Conservation (phyloP, 2,797 vertebrate genomes). For the Chanos chanos region DNA sequence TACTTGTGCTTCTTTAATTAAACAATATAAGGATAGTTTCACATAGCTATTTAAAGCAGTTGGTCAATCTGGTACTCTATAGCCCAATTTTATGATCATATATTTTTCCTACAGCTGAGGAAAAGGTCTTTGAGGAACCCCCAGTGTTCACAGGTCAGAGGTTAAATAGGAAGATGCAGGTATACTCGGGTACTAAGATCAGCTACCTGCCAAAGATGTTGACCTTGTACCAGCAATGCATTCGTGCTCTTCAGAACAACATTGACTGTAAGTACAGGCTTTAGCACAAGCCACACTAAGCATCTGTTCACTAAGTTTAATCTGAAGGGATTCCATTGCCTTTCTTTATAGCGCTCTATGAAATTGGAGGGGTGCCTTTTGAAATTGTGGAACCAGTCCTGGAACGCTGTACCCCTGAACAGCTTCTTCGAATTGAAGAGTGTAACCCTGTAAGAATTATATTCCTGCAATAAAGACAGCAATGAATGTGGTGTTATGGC, state of each 20-base stretch:
- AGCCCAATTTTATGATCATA: not conserved
- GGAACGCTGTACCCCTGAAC: constrained; percentile 82
- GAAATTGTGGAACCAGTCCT: constrained; percentile 88
- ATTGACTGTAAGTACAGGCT: constrained; percentile 79
- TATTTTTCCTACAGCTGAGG: constrained; percentile 36
- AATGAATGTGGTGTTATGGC: too few species aligned
- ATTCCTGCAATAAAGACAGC: not conserved
- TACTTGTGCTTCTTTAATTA: too few species aligned
- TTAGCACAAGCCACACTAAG: too few species aligned
- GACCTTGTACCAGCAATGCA: constrained; percentile 82
- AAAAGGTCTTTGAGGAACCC: constrained; percentile 57
- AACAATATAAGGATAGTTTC: too few species aligned
- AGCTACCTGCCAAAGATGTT: constrained; percentile 81
- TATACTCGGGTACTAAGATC: constrained; percentile 84
- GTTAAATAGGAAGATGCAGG: constrained; percentile 85
- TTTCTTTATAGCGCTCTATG: constrained; percentile 72
- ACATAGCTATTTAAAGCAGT: too few species aligned
- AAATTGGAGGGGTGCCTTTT: constrained; percentile 86
- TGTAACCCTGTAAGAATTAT: constrained; percentile 79
- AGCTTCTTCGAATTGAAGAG: constrained; percentile 83
- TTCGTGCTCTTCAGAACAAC: constrained; percentile 86
- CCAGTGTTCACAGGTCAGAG: constrained; percentile 76
- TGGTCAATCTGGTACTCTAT: too few species aligned
- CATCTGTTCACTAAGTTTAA: not conserved
- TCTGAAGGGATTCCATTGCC: not conserved